Evolutionary conservation across 2,797 vertebrate species (phyloP).

Genomic region (Gambusia yucatana): DNA sequence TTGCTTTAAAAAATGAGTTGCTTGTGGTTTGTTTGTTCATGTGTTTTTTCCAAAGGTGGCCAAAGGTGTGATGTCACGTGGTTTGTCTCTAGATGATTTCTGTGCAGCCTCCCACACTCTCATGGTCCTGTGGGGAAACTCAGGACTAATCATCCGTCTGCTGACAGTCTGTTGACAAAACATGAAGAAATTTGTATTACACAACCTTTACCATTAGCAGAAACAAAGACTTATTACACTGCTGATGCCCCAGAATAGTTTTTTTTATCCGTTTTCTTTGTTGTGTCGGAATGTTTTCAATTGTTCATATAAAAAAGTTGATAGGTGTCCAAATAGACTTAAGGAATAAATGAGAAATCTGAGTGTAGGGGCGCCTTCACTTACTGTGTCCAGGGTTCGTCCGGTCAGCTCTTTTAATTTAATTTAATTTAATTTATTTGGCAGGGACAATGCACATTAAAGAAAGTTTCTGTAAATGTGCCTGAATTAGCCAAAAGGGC

Average conservation of each 20-base stretch:
- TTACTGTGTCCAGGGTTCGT: background rate
- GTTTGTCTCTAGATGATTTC: slow-evolving; percentile 16
- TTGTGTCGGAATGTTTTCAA: background rate
- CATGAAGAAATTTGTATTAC: slow-evolving; percentile 5
- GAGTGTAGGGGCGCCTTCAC: background rate
- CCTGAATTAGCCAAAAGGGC: no score
- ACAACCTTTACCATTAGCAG: slow-evolving; percentile 3
- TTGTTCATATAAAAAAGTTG: background rate
- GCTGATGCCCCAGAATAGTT: no score
- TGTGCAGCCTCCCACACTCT: slow-evolving; percentile 8
- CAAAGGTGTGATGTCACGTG: slow-evolving; percentile 1
- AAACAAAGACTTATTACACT: background rate
- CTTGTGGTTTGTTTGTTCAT: slow-evolving; percentile 20
- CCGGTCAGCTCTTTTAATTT: background rate
- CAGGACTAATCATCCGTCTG: background rate
- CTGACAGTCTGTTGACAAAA: background rate
- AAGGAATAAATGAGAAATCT: background rate
- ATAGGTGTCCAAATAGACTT: background rate
- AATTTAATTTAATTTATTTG: background rate
- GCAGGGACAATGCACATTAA: no score
- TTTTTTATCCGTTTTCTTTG: background rate
- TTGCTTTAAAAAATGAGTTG: background rate
- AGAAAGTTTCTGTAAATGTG: no score
- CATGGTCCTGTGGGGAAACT: slow-evolving; percentile 12
- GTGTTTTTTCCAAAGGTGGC: slow-evolving; percentile 11